Evolutionary conservation across 1,140 invertebrate species (phyloP).

Genomic region (Cyclargus thomasi): DNA sequence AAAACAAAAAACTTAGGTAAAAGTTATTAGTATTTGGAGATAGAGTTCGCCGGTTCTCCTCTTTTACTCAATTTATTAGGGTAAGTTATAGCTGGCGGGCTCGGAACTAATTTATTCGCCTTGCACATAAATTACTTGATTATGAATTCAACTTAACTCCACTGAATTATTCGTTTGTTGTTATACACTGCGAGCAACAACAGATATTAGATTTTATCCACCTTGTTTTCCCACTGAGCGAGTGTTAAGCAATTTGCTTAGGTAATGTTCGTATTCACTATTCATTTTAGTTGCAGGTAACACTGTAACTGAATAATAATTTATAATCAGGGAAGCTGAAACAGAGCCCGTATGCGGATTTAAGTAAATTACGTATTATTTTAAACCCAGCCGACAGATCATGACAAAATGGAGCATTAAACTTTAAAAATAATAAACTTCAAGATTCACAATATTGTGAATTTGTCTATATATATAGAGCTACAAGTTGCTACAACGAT

Average conservation of each 20-base stretch:
- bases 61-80: conserved; percentile 64
- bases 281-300: not conserved
- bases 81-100: conserved; percentile 72
- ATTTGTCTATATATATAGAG: too few relatives aligned
- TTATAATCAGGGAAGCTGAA: too few relatives aligned
- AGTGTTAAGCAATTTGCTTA: conserved; percentile 26
- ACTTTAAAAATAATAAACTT: too few relatives aligned
- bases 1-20: conserved; percentile 11
- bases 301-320: too few relatives aligned
- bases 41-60: conserved; percentile 70
- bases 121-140: conserved; percentile 75
- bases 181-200: conserved; percentile 65
- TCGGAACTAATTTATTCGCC: conserved; percentile 72
- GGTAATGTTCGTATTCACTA: not conserved
- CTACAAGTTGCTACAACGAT: too few relatives aligned
- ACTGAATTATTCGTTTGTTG: conserved; percentile 69
- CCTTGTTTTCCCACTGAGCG: conserved; percentile 33
- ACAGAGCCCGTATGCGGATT: too few relatives aligned
- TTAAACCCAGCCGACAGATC: too few relatives aligned
- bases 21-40: conserved; percentile 50
- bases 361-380: too few relatives aligned
- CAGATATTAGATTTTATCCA: conserved; percentile 54
- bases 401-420: too few relatives aligned
- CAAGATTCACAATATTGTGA: too few relatives aligned
- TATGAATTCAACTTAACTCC: conserved; percentile 73